Percentiles rank a stretch among this genome's conserved stretches.
These are phyloP conservation scores for Procavia capensis DNA, from an alignment of 2,113 vertebrate genomes.

Conservation along the genomic window DNA sequence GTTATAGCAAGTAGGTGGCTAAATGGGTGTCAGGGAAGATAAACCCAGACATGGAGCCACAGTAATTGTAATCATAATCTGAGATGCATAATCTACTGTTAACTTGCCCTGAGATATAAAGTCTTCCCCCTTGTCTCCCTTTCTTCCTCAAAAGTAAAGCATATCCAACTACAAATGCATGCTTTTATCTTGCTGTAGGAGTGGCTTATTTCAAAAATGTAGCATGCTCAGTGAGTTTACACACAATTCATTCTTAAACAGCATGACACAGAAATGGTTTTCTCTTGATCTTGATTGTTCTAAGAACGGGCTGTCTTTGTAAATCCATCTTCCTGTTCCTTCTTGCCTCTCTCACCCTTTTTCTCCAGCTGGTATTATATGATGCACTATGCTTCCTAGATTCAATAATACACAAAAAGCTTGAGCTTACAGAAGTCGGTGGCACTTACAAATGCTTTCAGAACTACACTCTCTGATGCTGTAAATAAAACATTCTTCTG, in stretches of 20 bases:
- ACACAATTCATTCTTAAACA: not conserved
- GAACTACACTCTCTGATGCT: conserved; percentile 73
- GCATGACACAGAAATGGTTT: rapidly evolving
- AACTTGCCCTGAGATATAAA: conserved; percentile 66
- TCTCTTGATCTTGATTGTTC: not conserved
- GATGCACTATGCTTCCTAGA: conserved; percentile 21
- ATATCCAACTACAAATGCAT: rapidly evolving
- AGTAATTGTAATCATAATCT: conserved; percentile 78
- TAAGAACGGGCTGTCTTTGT: not conserved
- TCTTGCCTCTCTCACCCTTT: not conserved
- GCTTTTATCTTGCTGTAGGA: too few species aligned
- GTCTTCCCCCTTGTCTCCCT: conserved; percentile 55
- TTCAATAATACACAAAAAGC: conserved; percentile 62
- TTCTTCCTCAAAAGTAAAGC: not conserved
- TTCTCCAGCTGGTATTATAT: not conserved
- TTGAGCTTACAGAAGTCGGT: conserved; percentile 75
- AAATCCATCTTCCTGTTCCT: not conserved
- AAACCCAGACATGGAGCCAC: conserved; percentile 77
- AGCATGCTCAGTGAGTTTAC: not conserved
- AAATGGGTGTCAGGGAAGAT: conserved; percentile 80
- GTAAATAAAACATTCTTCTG: conserved; percentile 46
- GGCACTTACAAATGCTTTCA: conserved; percentile 64
- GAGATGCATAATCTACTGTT: conserved; percentile 57
- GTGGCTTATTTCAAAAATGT: not conserved
- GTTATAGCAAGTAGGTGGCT: conserved; percentile 81